Conservation (phyloP, 1,140 invertebrate species). For the Uloborus diversus region DNA sequence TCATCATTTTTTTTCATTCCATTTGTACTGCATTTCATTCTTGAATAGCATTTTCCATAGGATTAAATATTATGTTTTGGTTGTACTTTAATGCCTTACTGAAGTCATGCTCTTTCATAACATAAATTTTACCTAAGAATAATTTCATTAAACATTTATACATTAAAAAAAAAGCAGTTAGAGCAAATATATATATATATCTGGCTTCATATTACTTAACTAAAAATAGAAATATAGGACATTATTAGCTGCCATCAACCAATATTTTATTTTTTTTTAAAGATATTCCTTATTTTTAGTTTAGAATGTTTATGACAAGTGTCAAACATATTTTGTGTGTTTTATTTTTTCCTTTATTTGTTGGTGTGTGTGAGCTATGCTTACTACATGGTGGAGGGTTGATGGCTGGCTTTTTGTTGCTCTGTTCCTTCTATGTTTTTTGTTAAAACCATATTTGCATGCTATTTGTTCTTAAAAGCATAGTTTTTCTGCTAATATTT, state of each 20-base stretch:
- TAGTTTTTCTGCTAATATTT: constrained; percentile 22
- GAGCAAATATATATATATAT: background rate
- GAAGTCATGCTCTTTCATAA: too few species aligned
- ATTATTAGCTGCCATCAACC: constrained; percentile 35
- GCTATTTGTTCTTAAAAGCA: constrained; percentile 1
- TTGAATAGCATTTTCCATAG: too few species aligned
- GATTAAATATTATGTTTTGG: too few species aligned
- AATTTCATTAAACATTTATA: background rate
- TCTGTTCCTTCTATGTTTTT: constrained; percentile 19
- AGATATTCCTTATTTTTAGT: background rate
- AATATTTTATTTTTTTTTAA: background rate
- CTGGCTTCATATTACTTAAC: background rate
- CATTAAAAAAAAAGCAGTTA: background rate
- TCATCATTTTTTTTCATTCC: too few species aligned
- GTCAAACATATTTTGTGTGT: background rate
- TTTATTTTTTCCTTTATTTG: constrained; percentile 8
- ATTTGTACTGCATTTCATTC: too few species aligned
- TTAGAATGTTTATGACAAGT: background rate
- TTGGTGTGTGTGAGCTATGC: constrained; percentile 36
- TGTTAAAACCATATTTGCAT: constrained; percentile 42
- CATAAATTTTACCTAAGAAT: background rate
- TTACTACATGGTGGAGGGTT: constrained; percentile 46
- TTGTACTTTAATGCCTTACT: too few species aligned
- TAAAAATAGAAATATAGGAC: background rate
- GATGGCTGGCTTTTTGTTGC: constrained; percentile 43